phyloP scores from a whole-genome alignment of 2,797 vertebrate species.

The Gymnothorax reevesii region DNA sequence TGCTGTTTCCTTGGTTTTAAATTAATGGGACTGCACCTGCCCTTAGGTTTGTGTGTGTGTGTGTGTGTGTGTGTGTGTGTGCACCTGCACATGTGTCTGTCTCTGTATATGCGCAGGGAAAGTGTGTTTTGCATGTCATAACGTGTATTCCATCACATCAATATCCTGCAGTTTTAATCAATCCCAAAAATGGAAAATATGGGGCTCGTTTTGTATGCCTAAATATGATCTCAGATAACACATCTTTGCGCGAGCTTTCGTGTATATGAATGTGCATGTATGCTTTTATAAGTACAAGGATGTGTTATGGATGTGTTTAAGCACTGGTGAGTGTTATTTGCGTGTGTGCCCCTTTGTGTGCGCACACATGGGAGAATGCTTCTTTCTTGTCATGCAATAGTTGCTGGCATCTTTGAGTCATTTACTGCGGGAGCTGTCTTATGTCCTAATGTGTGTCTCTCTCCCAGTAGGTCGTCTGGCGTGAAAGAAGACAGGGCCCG shows the following conservation, averaged over 20 bases:
- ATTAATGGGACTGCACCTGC: neutral
- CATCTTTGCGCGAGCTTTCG: neutral
- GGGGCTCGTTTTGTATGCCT: no score
- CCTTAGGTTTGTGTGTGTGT: neutral
- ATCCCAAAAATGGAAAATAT: no score
- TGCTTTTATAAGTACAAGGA: neutral
- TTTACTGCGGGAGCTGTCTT: constrained; percentile 40
- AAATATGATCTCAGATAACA: no score
- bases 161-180: no score
- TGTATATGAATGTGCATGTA: constrained; percentile 6
- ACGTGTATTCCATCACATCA: constrained; percentile 21
- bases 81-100: neutral
- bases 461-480: constrained; percentile 86
- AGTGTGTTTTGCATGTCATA: constrained; percentile 19
- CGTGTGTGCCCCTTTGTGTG: constrained; percentile 19
- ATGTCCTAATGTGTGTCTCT: constrained; percentile 27
- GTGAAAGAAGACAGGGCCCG: constrained; percentile 74
- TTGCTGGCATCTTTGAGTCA: constrained; percentile 42
- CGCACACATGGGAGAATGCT: constrained; percentile 26
- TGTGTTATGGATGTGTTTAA: constrained; percentile 35
- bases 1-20: constrained; percentile 5
- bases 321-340: neutral
- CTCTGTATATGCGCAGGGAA: neutral
- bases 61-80: neutral
- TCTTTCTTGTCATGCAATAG: constrained; percentile 43